phyloP scores from a whole-genome alignment of 2,113 vertebrate genomes.

The Notiomystis cincta region DNA sequence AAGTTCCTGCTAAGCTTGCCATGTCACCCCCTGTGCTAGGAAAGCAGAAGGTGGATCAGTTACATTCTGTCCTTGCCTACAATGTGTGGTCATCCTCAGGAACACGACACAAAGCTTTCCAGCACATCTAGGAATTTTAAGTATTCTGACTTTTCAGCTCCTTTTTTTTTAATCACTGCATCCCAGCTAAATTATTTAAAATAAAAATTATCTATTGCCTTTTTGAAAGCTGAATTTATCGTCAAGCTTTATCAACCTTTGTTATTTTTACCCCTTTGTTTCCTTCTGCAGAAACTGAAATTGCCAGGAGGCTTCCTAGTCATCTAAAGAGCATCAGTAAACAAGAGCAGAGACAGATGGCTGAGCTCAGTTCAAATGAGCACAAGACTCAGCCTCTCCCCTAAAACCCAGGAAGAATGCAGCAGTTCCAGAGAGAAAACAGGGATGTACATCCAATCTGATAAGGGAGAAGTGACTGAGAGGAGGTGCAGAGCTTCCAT shows the following conservation, averaged over 20 bases:
- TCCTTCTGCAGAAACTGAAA: conserved; percentile 16
- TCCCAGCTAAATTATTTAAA: neutral
- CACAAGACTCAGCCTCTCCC: neutral
- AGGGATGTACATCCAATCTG: neutral
- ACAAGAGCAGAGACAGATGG: conserved; percentile 63
- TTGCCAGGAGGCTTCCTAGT: conserved; percentile 31
- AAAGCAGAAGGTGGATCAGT: conserved; percentile 45
- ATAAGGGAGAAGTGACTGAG: neutral
- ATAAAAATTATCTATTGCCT: neutral
- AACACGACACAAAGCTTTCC: neutral
- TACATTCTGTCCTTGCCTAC: conserved; percentile 25
- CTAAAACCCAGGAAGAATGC: neutral
- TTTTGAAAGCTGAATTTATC: neutral
- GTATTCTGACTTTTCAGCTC: neutral
- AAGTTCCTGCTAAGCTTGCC: conserved; percentile 42
- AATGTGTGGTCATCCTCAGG: neutral
- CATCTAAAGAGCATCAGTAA: conserved; percentile 62
- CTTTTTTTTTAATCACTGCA: neutral
- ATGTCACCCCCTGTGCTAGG: conserved; percentile 1
- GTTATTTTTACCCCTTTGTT: conserved; percentile 22
- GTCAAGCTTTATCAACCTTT: neutral
- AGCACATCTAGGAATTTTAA: neutral
- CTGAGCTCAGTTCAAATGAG: conserved; percentile 33
- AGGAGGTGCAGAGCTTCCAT: neutral
- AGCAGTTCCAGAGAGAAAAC: neutral